Base-by-base conservation (phyloP, 2,113 vertebrate genomes). In the Mus pahari region DNA sequence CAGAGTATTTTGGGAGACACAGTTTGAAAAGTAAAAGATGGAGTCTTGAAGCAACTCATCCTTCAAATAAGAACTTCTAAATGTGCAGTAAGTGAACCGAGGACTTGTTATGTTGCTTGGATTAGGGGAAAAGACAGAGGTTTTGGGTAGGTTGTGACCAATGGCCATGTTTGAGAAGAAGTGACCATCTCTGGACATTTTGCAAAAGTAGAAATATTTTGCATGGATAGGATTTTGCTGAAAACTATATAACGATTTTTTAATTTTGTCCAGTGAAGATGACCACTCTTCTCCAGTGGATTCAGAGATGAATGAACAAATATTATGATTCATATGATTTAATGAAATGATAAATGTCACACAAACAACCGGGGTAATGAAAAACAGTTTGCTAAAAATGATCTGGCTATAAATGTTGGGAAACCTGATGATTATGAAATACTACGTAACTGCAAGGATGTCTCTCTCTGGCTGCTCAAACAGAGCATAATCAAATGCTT, bases 61-160 rank as follows among this genome's bases (percentile, higher is more conserved):
- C 16, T 86, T 74, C 74, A 93, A 28, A 55, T 68, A n/a, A 48
- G 87, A 86, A 66, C 64, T 93, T 90, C 42, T 93, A 75, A 79
- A 48, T 75, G 28, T 88, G 13, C 31, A n/a, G 55, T 90, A 90
- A 45, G 64, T 1, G 42, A 71, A 66, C 66, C 28, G 13, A 86
- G 19, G 14, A 66, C 5, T 87, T 84, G 36, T 60, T 48, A 14
- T 42, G 0, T 7, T 78, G 22, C 19, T 68, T 83, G 17, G 10
- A 31, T 53, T 33, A 60, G 13, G n/a, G 2, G 9, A n/a, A 81
- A 71, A 0, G 3, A 8, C 17, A 26, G 48, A 88, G 7, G 50
- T 26, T 60, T 77, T 53, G 79, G 45, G 3, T 20, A 66, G 10
- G n/a, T 70, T 20, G 13, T 19, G 19, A 26, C 20, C 17, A 33